Conservation (phyloP, 37 sponge, comb jelly and placozoan genomes). For the Hexactinellida sp. region DNA sequence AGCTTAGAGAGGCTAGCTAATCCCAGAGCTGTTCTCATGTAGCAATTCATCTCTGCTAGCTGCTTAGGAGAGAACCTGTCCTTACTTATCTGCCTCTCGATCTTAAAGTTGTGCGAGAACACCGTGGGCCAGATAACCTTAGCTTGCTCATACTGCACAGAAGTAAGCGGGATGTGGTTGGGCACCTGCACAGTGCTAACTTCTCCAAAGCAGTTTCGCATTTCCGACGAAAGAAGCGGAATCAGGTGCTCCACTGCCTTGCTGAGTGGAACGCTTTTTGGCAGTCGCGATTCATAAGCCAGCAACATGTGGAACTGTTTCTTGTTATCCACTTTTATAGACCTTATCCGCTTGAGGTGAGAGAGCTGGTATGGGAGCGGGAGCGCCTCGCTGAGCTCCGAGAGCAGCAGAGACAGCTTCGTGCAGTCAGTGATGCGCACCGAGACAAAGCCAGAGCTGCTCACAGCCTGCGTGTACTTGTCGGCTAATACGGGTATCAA, state of each 20-base stretch:
- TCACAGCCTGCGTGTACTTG: neutral
- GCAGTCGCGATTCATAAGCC: neutral
- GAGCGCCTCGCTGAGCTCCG: neutral
- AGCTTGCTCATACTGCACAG: constrained; percentile 47
- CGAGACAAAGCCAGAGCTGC: neutral
- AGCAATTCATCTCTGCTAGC: constrained; percentile 25
- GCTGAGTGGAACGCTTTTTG: neutral
- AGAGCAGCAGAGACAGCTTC: neutral
- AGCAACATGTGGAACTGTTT: neutral
- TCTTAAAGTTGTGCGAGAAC: constrained; percentile 19
- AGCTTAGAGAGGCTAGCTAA: constrained; percentile 12
- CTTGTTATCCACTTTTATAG: neutral
- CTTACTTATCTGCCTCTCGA: constrained; percentile 35
- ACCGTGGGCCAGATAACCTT: constrained; percentile 40
- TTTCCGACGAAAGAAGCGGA: neutral
- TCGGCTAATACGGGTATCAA: neutral
- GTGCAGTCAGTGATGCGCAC: neutral
- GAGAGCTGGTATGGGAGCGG: neutral
- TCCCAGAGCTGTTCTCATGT: constrained; percentile 49
- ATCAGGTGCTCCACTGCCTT: neutral
- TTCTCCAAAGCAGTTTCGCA: neutral
- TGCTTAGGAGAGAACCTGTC: constrained; percentile 33
- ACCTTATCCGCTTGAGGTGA: neutral
- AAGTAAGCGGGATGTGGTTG: constrained; percentile 42
- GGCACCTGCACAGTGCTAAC: constrained; percentile 32